Evolutionary conservation across 2,797 vertebrate genomes (phyloP).

Genomic region (Staurois parvus): DNA sequence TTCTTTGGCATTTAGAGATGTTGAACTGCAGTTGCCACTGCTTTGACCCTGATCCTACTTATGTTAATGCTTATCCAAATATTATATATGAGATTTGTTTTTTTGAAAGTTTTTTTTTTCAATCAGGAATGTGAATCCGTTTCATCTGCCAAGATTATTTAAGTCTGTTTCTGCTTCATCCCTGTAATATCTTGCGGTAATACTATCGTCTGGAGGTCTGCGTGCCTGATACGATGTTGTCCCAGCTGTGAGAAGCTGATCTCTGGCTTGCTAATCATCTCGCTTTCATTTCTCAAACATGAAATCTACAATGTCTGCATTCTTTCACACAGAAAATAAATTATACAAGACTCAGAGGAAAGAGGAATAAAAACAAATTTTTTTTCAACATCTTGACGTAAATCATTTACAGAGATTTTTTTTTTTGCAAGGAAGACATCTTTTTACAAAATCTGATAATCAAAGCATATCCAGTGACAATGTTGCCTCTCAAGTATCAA

Average conservation of each 20-base stretch:
- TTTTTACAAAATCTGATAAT: not conserved
- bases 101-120: constrained; percentile 15
- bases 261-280: constrained; percentile 52
- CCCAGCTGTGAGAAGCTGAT: constrained; percentile 49
- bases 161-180: constrained; percentile 40
- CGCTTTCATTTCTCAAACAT: constrained; percentile 49
- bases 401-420: constrained; percentile 17
- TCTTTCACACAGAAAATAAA: constrained; percentile 48
- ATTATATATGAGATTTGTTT: constrained; percentile 21
- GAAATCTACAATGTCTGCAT: constrained; percentile 45
- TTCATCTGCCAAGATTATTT: constrained; percentile 46
- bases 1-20: no score
- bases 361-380: constrained; percentile 6
- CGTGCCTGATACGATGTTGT: constrained; percentile 49
- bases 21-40: not conserved
- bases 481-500: no score
- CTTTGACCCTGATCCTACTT: constrained; percentile 17
- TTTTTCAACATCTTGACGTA: constrained; percentile 7
- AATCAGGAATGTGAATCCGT: constrained; percentile 47
- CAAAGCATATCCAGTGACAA: not conserved
- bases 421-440: constrained; percentile 24
- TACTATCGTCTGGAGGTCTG: constrained; percentile 33
- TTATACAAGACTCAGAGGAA: constrained; percentile 11
- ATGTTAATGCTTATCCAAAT: constrained; percentile 34
- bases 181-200: constrained; percentile 46